These are phyloP conservation scores for Plagodis dolabraria DNA, from an alignment of 2,888 invertebrate species.

Conservation along the genomic window DNA sequence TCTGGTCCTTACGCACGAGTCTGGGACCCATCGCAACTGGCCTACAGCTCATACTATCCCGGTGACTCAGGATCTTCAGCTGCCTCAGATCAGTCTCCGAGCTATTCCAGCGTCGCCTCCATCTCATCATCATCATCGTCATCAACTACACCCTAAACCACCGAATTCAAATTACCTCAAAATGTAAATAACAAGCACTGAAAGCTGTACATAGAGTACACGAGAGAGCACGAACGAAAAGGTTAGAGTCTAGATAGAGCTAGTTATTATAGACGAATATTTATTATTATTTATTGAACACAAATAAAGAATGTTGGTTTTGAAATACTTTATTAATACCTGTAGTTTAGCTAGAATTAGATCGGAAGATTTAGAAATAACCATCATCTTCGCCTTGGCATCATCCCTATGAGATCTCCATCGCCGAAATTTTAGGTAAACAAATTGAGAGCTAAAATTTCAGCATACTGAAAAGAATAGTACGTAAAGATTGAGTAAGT, in stretches of 20 bases:
- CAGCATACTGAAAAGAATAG: no score
- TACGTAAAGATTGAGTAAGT: no score
- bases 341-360: background rate
- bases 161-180: conserved; percentile 56
- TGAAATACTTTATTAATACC: conserved; percentile 37
- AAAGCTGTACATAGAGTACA: conserved; percentile 54
- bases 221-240: conserved; percentile 61
- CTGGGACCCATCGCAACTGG: conserved; percentile 89
- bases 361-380: background rate
- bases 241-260: conserved; percentile 70
- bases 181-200: conserved; percentile 48
- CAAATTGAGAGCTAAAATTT: no score
- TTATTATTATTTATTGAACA: conserved; percentile 80
- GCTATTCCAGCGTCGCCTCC: conserved; percentile 79
- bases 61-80: conserved; percentile 85
- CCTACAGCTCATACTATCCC: conserved; percentile 90
- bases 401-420: background rate
- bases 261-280: conserved; percentile 74
- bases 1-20: conserved; percentile 92
- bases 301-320: conserved; percentile 73
- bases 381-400: background rate
- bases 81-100: conserved; percentile 82
- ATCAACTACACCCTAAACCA: conserved; percentile 62
- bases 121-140: conserved; percentile 69
- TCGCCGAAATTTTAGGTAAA: no score